Evolutionary conservation across 2,888 invertebrate genomes (phyloP).

Genomic region (Agrochola lychnidis): DNA sequence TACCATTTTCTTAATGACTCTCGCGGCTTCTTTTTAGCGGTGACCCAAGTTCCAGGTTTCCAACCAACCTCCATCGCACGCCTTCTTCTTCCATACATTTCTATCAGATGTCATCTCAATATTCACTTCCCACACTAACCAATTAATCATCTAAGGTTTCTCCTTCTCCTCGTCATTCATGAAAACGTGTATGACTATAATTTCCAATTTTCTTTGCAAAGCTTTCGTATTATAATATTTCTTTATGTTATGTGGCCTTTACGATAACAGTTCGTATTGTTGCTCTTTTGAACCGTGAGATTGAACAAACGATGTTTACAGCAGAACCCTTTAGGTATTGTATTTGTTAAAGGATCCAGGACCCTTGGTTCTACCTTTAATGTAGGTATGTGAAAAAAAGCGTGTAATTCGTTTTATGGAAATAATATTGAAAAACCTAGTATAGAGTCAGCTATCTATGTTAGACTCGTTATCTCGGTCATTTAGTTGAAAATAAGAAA

Average conservation of each 20-base stretch:
- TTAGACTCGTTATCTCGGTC: no score
- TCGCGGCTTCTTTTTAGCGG: neutral
- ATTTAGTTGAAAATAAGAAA: no score
- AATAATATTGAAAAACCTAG: no score
- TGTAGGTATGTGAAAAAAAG: neutral
- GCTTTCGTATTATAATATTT: neutral
- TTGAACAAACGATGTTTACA: slow-evolving; percentile 19
- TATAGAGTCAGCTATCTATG: no score
- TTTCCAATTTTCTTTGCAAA: slow-evolving; percentile 7
- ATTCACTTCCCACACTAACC: neutral
- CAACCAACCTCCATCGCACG: neutral
- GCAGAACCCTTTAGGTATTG: neutral
- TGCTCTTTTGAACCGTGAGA: slow-evolving; percentile 21
- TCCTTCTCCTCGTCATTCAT: neutral
- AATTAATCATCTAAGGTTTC: neutral
- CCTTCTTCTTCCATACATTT: neutral
- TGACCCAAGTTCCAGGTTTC: neutral
- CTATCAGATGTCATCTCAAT: neutral
- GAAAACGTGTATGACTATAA: neutral
- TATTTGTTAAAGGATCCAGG: neutral
- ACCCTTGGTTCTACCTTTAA: neutral
- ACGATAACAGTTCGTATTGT: slow-evolving; percentile 30
- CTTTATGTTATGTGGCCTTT: slow-evolving; percentile 4
- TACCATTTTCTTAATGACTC: no score
- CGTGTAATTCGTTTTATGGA: neutral